A percentile compares a stretch with the other conserved stretches of the same genome.
These are phyloP conservation scores for Loriculus beryllinus DNA, from an alignment of 2,797 vertebrate genomes.

Conservation along the genomic window DNA sequence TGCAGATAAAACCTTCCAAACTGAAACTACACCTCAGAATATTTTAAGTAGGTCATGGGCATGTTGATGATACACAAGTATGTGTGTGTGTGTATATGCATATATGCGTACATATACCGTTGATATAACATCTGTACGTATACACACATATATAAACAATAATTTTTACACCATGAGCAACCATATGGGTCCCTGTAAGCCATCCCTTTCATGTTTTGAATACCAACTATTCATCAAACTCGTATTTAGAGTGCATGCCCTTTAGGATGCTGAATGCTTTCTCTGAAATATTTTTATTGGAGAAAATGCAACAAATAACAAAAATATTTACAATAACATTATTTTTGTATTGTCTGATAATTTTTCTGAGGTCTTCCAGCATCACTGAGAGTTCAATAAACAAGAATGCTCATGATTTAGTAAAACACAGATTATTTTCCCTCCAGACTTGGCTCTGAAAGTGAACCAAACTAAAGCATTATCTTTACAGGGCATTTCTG, in stretches of 20 bases:
- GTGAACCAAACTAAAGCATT: not conserved
- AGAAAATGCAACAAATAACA: not conserved
- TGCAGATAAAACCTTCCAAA: not conserved
- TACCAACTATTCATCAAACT: not conserved
- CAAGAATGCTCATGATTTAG: not conserved
- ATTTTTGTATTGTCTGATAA: not conserved
- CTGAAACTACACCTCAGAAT: not conserved
- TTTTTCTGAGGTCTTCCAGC: not conserved
- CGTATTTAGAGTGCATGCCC: not conserved
- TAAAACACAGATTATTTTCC: not conserved
- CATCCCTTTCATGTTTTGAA: not conserved
- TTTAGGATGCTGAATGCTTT: not conserved
- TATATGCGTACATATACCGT: no score
- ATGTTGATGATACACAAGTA: not conserved
- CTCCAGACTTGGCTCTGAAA: not conserved
- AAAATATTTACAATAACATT: not conserved
- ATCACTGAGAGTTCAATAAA: not conserved
- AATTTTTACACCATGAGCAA: not conserved
- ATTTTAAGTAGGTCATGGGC: not conserved
- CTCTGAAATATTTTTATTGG: not conserved
- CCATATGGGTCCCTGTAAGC: not conserved
- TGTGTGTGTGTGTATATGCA: not conserved
- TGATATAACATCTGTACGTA: not conserved
- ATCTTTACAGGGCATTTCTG: not conserved
- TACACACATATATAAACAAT: not conserved